These are phyloP conservation scores for Chromis chromis DNA, from an alignment of 2,797 vertebrate genomes.

Conservation along the genomic window DNA sequence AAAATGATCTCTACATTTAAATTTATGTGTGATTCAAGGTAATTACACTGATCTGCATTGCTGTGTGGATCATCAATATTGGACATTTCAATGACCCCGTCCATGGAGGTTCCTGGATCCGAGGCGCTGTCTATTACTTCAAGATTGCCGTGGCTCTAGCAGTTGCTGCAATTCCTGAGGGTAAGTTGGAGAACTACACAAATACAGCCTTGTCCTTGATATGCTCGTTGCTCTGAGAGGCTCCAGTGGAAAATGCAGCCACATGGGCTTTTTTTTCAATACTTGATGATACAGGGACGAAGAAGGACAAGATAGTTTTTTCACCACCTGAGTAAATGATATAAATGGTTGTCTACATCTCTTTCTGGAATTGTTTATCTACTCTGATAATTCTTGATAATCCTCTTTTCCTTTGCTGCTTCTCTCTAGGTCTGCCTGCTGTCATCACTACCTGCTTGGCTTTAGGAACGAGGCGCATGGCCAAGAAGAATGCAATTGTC, in stretches of 20 bases:
- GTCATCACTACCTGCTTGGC: constrained; percentile 99
- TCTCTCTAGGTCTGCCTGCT: constrained; percentile 87
- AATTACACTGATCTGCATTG: constrained; percentile 96
- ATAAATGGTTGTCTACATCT: not conserved
- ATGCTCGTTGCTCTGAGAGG: constrained; percentile 2
- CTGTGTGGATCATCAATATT: constrained; percentile 99
- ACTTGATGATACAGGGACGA: not conserved
- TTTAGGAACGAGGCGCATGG: constrained; percentile 98
- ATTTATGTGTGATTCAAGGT: constrained; percentile 76
- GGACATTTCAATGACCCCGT: constrained; percentile 98
- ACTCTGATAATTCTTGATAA: not conserved
- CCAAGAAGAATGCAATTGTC: constrained; percentile 98
- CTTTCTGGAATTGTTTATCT: not conserved
- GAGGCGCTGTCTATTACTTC: constrained; percentile 98
- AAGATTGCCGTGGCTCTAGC: constrained; percentile 98
- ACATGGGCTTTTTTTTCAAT: not conserved
- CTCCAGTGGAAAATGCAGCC: not conserved
- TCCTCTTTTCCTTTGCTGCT: constrained; percentile 10
- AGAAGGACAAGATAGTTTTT: not conserved
- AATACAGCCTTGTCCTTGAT: constrained; percentile 2
- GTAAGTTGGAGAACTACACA: constrained; percentile 49
- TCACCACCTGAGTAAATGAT: not conserved
- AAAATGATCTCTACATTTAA: not conserved
- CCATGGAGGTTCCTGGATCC: constrained; percentile 98
- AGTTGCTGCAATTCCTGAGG: constrained; percentile 97